These are phyloP conservation scores for Nibea albiflora DNA, from an alignment of 2,113 vertebrate species.

Conservation along the genomic window DNA sequence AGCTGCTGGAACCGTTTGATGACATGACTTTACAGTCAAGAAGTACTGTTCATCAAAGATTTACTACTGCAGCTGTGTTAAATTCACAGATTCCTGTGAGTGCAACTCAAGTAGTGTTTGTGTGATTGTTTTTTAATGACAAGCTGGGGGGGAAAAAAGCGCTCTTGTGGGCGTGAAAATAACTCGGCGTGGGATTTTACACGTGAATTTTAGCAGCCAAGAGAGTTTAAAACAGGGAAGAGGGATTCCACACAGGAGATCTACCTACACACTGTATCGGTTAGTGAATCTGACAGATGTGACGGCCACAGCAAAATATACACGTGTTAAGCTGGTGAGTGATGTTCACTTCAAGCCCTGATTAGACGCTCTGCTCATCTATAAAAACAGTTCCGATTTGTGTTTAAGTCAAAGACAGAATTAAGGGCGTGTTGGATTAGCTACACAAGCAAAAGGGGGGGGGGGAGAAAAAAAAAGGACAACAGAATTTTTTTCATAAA, in stretches of 20 bases:
- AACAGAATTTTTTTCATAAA: slow-evolving; percentile 34
- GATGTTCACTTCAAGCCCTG: background rate
- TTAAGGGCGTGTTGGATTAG: background rate
- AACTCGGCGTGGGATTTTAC: background rate
- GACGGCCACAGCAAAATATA: slow-evolving; percentile 5
- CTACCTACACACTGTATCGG: background rate
- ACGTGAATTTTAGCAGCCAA: background rate
- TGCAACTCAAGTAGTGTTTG: slow-evolving; percentile 47
- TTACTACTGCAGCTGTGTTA: background rate
- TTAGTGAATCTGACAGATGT: slow-evolving; percentile 8
- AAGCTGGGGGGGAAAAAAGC: background rate
- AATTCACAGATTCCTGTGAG: background rate
- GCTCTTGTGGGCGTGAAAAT: background rate
- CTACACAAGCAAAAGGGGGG: slow-evolving; percentile 6
- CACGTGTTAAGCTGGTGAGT: slow-evolving; percentile 17
- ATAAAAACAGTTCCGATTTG: background rate
- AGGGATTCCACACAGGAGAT: background rate
- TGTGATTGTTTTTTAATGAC: background rate
- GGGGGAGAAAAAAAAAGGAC: background rate
- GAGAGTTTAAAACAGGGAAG: background rate
- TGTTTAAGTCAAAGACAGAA: background rate
- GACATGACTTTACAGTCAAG: background rate
- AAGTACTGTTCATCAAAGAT: background rate
- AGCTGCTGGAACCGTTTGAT: background rate
- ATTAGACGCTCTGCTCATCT: background rate